Base-by-base conservation (phyloP, 1,140 invertebrate genomes). In the Lepidotrigona ventralis region DNA sequence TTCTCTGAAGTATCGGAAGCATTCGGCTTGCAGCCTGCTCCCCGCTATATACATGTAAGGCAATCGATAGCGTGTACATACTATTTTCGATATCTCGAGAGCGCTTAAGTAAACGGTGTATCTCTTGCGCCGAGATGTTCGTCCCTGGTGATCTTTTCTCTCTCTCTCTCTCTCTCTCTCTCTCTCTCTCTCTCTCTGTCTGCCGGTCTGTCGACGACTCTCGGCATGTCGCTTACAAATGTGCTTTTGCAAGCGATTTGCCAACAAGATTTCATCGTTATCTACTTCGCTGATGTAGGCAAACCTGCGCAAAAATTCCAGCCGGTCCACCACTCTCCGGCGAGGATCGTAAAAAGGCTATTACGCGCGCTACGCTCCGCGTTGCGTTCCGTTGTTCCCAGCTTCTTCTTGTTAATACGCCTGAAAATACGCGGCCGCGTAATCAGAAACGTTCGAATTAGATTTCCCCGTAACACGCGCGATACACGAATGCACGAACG, bases 51-150 rank as follows among this genome's bases (percentile, higher is more conserved):
- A 68, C 29, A 68, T 69, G 73, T 58, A 76, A 79, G 76, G 53
- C 60, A 66, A 75, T 80, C 76, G 85, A 87, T 71, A 75, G 33
- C 56, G 72, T 77, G 79, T 78, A 83, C 81, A 60, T 86, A 82
- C 80, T 70, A 68, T 78, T 77, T 85, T 86, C 85, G 74, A 85
- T 86, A 86, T 84, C 77, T 87, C 77, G 19, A 84, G 71, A 63
- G 69, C 68, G 76, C 76, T 82, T 82, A 82, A 77, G 81, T 82
- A 82, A 82, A 82, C 81, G 66, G 33, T 82, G 81, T 82, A 82
- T 77, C 81, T 82, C 64, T 82, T 69, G 29, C 72, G 21, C 39
- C 53, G 64, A 46, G 80, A 82, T 82, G 64, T 69, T 69, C 58
- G 63, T 29, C n/a, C 23, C 63, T 19, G 53, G n/a, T n/a, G 74